Conservation (phyloP, 2,888 invertebrate species). For the Deilephila elpenor region DNA sequence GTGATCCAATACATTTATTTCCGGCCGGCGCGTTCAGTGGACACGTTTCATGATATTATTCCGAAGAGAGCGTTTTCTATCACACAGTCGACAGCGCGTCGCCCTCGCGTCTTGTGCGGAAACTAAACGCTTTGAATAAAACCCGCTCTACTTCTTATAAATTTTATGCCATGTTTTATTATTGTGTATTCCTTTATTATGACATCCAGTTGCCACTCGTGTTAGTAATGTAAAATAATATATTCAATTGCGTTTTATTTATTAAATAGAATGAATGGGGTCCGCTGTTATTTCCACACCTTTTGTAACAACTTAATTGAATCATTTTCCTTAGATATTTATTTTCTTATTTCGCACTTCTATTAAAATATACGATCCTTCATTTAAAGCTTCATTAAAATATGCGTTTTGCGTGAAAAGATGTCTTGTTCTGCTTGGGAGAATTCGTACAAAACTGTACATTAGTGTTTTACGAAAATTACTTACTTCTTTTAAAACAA, state of each 20-base stretch:
- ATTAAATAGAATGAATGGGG: neutral
- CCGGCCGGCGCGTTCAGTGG: neutral
- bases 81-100: neutral
- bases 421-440: too few relatives aligned
- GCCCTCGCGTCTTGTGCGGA: neutral
- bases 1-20: constrained; percentile 17
- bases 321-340: too few relatives aligned
- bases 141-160: constrained; percentile 1
- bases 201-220: neutral
- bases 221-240: neutral
- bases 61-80: neutral
- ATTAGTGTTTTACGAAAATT: too few relatives aligned
- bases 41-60: constrained; percentile 9
- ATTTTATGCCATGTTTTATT: neutral
- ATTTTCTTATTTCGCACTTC: too few relatives aligned
- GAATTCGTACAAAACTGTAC: too few relatives aligned
- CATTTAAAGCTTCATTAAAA: too few relatives aligned
- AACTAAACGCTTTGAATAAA: constrained; percentile 18
- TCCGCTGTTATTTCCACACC: too few relatives aligned
- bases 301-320: too few relatives aligned
- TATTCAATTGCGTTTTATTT: neutral
- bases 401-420: too few relatives aligned
- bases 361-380: too few relatives aligned
- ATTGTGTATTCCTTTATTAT: neutral
- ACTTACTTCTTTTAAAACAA: too few relatives aligned